Evolutionary conservation across 1,140 invertebrate genomes (phyloP).

Genomic region (Hermetia illucens): DNA sequence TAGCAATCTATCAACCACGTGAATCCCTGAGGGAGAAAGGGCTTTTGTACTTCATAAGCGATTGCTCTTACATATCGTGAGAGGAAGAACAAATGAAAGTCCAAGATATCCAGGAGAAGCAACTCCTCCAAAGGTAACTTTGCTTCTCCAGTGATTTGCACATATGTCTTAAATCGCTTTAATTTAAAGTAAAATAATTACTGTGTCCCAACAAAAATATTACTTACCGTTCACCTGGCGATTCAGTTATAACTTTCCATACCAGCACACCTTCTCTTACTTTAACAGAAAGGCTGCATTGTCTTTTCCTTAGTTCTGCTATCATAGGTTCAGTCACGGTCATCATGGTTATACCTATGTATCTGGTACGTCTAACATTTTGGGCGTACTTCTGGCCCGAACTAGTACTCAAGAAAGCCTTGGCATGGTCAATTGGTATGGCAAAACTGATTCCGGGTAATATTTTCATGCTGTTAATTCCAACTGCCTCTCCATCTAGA

Average conservation of each 20-base stretch:
- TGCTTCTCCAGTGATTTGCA: too few species aligned
- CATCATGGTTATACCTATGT: conserved; percentile 72
- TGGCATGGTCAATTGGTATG: conserved; percentile 78
- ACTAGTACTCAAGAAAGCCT: conserved; percentile 73
- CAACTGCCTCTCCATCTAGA: conserved; percentile 77
- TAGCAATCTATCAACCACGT: too few species aligned
- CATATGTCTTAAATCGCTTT: too few species aligned
- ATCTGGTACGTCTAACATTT: conserved; percentile 32
- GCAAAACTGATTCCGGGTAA: conserved; percentile 80
- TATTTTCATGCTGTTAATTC: conserved; percentile 83
- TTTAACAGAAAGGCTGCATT: conserved; percentile 32
- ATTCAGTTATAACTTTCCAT: conserved; percentile 63
- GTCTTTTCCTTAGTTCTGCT: conserved; percentile 45
- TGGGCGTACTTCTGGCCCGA: conserved; percentile 11
- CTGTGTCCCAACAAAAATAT: too few species aligned
- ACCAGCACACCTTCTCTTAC: conserved; percentile 63
- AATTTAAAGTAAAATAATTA: too few species aligned
- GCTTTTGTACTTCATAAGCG: too few species aligned
- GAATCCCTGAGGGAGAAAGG: too few species aligned
- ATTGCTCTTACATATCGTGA: too few species aligned
- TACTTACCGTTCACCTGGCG: conserved; percentile 62
- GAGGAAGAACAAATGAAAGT: too few species aligned
- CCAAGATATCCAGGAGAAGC: too few species aligned
- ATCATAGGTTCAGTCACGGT: conserved; percentile 59
- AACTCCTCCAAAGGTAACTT: too few species aligned